Evolutionary conservation across 2,888 invertebrate genomes (phyloP), one percentile per base, ranked within the genome.

Genomic region (Dolichomitus sp.): DNA sequence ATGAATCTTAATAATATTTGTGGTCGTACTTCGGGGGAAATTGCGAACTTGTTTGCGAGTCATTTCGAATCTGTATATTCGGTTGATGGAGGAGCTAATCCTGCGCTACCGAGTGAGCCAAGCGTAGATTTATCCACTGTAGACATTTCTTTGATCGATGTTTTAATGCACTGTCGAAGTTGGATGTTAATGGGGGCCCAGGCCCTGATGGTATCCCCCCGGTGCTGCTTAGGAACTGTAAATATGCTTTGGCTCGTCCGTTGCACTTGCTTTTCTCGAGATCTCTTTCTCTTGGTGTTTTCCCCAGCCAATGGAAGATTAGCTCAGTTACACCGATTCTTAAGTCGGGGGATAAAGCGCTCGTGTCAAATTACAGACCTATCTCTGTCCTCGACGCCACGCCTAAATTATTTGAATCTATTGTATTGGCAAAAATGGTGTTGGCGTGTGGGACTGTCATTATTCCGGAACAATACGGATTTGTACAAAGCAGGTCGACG

Each of bases 391-490:
- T 50, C 6, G 37, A 54, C 37, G 37, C 73, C 1, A 33, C 73
- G 11, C 14, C 61, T 4, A 73, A 79, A 14, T 23, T 79, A 5
- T 79, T 79, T 37, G 63, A 70, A 4, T 12, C 27, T 7, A 17
- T 66, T 12, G 12, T 79, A n/a, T 48, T 45, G 1, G 11, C n/a
- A 5, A 54, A 19, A 42, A 1, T 63, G 17, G 12, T 12, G 14
- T n/a, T 33, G 48, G 42, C 69, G 12, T 27, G 42, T 30, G 30
- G 33, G 12, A 42, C 54, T 9, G 48, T 1, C 2, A 69, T 68
- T 7, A 27, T 57, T 14, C 54, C 54, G 19, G 40, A 79, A 12
- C 80, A 80, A 40, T 73, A 80, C 42, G 80, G 73, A 1, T 80
- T 80, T 45, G 9, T 50, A 3, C 7, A 37, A 0, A 42, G 65